These are phyloP conservation scores for Rostratula benghalensis DNA, from an alignment of 2,113 vertebrate species.

Conservation along the genomic window DNA sequence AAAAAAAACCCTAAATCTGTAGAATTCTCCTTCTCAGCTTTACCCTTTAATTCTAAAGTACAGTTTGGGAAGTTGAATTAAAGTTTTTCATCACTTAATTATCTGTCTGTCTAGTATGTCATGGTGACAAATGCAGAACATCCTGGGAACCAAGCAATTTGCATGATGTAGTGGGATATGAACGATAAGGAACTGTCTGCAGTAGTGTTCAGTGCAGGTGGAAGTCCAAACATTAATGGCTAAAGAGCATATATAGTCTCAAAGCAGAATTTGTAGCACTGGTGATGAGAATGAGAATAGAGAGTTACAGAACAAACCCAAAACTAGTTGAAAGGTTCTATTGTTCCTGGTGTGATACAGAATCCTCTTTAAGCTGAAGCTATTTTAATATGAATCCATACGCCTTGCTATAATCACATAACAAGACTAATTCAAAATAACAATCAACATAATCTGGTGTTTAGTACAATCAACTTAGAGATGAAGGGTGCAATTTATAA, in stretches of 20 bases:
- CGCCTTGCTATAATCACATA: neutral
- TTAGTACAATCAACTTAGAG: conserved; percentile 33
- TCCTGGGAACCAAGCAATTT: neutral
- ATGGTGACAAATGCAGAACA: conserved; percentile 9
- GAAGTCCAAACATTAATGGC: neutral
- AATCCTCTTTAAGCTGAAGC: neutral
- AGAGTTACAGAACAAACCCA: neutral
- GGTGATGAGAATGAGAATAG: neutral
- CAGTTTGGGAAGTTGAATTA: conserved; percentile 19
- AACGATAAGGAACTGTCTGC: neutral
- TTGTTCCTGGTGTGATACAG: neutral
- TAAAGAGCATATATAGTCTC: neutral
- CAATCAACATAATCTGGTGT: conserved; percentile 30
- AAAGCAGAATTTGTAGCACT: neutral
- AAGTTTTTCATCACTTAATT: conserved; percentile 18
- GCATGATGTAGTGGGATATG: neutral
- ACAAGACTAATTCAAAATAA: conserved; percentile 62
- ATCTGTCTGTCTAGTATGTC: neutral
- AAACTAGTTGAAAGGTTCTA: neutral
- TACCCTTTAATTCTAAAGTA: conserved; percentile 12
- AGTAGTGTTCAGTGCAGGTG: neutral
- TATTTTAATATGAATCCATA: conserved; percentile 22
- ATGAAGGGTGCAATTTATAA: conserved; percentile 38
- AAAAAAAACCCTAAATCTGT: neutral
- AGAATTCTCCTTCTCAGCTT: neutral